Percentiles rank a stretch among this genome's conserved stretches.
These are phyloP conservation scores for Sinosuthora webbiana DNA, from an alignment of 2,113 vertebrate species.

Conservation along the genomic window DNA sequence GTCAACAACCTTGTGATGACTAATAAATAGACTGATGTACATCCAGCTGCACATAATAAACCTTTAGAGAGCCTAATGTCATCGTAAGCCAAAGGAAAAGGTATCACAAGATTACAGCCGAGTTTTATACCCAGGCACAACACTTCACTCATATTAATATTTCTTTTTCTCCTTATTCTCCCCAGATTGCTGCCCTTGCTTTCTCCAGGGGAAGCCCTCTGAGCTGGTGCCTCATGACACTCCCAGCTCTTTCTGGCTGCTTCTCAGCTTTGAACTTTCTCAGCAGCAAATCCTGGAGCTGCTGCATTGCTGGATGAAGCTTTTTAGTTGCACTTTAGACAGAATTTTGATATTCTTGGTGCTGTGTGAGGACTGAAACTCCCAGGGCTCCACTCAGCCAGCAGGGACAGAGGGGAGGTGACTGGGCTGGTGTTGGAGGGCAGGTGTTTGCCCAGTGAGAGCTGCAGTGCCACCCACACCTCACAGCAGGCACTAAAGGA, in stretches of 20 bases:
- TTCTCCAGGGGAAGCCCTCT: neutral
- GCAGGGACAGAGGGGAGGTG: neutral
- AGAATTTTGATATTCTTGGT: neutral
- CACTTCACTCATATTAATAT: neutral
- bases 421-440: rapidly evolving
- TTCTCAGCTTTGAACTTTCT: neutral
- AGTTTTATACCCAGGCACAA: neutral
- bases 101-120: neutral
- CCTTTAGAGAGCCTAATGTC: conserved; percentile 26
- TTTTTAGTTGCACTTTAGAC: neutral
- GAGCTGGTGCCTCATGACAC: neutral
- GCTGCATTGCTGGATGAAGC: neutral
- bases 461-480: neutral
- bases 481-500: rapidly evolving
- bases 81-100: conserved; percentile 7
- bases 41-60: conserved; percentile 47
- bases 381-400: neutral
- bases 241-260: neutral
- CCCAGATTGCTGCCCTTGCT: neutral
- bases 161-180: neutral
- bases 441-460: neutral
- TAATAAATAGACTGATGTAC: conserved; percentile 54
- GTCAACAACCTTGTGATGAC: conserved; percentile 54
- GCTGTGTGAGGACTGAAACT: neutral
- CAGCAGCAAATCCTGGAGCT: neutral